Conservation (phyloP, 2,113 vertebrate genomes). For the Motacilla tschutschensis region DNA sequence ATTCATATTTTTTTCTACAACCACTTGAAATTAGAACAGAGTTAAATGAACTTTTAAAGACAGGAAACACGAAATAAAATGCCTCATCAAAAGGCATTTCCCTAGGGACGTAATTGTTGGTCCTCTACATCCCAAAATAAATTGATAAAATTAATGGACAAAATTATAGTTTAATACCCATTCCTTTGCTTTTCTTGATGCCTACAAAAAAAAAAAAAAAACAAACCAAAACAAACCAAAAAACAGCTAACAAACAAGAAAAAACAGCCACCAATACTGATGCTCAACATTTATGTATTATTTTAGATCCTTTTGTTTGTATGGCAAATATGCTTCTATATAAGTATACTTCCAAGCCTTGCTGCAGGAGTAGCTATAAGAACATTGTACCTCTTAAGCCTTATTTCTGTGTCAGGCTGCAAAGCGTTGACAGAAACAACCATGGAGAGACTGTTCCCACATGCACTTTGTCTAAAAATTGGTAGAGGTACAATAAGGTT, state of each 20-base stretch:
- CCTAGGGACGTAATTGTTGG: not conserved
- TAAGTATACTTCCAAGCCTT: not conserved
- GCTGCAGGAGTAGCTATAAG: not conserved
- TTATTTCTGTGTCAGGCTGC: not conserved
- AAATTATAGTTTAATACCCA: not conserved
- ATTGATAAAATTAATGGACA: not conserved
- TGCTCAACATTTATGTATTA: not conserved
- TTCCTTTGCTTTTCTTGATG: not conserved
- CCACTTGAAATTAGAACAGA: not conserved
- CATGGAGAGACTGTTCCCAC: not conserved
- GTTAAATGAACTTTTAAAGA: constrained; percentile 14
- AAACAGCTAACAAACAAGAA: not conserved
- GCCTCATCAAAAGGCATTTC: not conserved
- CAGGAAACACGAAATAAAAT: constrained; percentile 10
- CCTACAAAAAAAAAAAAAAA: not conserved
- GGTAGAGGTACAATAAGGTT: not conserved
- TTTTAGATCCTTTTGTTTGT: not conserved
- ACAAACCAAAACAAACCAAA: not conserved
- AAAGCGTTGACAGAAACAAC: not conserved
- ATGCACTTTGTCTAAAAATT: not conserved
- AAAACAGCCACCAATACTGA: not conserved
- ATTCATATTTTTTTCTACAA: not conserved
- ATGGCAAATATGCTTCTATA: not conserved
- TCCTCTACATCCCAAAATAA: not conserved
- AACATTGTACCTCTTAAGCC: not conserved